Evolutionary conservation across 2,113 vertebrate species (phyloP), one percentile per base, ranked within the genome.

Genomic region (Rhabdomys dilectus): DNA sequence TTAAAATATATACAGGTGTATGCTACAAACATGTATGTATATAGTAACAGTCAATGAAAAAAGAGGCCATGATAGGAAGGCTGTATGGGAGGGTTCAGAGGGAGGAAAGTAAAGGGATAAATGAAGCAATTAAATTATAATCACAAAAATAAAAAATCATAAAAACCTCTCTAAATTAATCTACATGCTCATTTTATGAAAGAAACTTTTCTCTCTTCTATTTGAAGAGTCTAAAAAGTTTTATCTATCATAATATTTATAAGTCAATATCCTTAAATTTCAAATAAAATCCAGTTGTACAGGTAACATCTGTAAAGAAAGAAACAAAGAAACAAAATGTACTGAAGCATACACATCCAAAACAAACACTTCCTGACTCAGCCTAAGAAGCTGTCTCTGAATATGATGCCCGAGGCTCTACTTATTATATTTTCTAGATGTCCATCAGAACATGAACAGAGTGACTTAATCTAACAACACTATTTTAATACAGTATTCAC

Each of bases 381-480:
- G 64, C 0, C 77, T 75, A 51, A 56, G 48, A 53, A 72, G 15
- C 34, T 26, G 1, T 88, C 89, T 88, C 87, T 45, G 91, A 7
- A 88, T 88, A 10, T 15, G 56, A 8, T 36, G 3, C 15, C 73
- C 53, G 70, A 80, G 68, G 7, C 42, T 90, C 1, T 72, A 64
- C 29, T 48, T 87, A 88, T 77, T 89, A 16, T 85, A 84, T 97
- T 16, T 96, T 88, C 68, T 95, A 45, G 24, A 75, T 13, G 91
- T 19, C 7, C 42, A 62, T 92, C 87, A 94, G 31, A 42, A 90
- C 58, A 29, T 70, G 53, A 95, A 73, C 42, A 86, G 36, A 66
- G 42, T n/a, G 88, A 56, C 84, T 68, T 12, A 94, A 88, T 96
- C 89, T 84, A 91, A n/a, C 51, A 95, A 66, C 48, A 92, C 42